These are phyloP conservation scores for Myrmecobius fasciatus DNA, from an alignment of 2,113 vertebrate genomes.

Conservation along the genomic window DNA sequence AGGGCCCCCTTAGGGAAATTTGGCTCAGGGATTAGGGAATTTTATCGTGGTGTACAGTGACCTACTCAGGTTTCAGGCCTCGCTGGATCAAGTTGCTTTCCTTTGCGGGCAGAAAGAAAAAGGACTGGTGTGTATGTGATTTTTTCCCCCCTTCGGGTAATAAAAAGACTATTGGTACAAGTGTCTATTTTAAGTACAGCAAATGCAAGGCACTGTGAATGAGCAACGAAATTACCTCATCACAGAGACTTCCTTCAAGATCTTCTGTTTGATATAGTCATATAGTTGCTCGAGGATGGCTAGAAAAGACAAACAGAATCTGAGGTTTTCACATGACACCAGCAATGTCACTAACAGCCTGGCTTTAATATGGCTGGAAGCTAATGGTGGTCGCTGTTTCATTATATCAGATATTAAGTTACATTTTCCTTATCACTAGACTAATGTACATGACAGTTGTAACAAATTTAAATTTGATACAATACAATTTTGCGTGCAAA, in stretches of 20 bases:
- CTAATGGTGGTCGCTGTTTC: conserved; percentile 79
- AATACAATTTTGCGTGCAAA: conserved; percentile 83
- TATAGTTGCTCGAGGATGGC: conserved; percentile 74
- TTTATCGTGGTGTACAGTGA: conserved; percentile 99
- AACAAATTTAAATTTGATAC: conserved; percentile 88
- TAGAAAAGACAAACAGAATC: conserved; percentile 64
- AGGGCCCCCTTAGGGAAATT: conserved; percentile 94
- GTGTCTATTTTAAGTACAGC: conserved; percentile 86
- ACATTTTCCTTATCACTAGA: conserved; percentile 86
- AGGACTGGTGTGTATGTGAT: conserved; percentile 85
- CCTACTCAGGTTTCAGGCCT: conserved; percentile 96
- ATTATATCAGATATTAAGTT: conserved; percentile 84
- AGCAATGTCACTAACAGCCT: conserved; percentile 73
- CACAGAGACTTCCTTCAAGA: conserved; percentile 78
- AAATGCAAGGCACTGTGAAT: conserved; percentile 82
- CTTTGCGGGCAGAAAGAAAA: conserved; percentile 92
- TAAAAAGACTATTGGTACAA: conserved; percentile 86
- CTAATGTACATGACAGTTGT: conserved; percentile 86
- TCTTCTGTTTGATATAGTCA: conserved; percentile 77
- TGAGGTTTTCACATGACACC: conserved; percentile 75
- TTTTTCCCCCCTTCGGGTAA: conserved; percentile 84
- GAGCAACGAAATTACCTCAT: conserved; percentile 82
- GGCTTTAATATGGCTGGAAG: conserved; percentile 72
- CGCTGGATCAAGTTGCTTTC: conserved; percentile 91
- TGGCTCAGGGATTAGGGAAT: conserved; percentile 97